Evolutionary conservation across 1,140 invertebrate species (phyloP), one percentile per base, ranked within the genome.

Genomic region (Scaptomyza hsui): DNA sequence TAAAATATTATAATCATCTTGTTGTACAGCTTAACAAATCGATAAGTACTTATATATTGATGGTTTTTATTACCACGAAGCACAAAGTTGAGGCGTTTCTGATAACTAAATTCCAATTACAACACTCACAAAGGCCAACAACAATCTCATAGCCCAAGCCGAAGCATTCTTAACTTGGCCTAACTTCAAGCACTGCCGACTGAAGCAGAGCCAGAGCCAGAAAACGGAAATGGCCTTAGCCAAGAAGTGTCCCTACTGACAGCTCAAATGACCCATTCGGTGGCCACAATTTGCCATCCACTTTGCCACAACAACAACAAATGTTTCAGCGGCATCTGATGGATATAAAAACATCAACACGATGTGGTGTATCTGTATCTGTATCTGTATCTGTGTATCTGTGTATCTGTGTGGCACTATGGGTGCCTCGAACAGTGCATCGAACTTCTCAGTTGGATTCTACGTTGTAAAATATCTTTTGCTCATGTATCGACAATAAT

Each of bases 301-400:
- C 52, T 64, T 29, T 64, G 61, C 53, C 55, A 41, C 21, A 37
- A 63, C 12, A 35, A 12, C 41, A 19, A 51, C 49, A 61, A 51
- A 49, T 49, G 57, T 32, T 5, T 32, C 57, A 69, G 47, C 49
- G 63, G 72, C 81, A 85, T 76, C 76, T 85, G 80, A 80, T 76
- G 67, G 67, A 80, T 60, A 85, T 85, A 86, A 81, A 85, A 81
- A 67, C 77, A 85, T 85, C 81, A 81, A 62, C 80, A 85, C 62
- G 67, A 44, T 63, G 37, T 45, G 39, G 6, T 29, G 4, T 42
- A 29, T 29, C 26, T 29, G 32, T n/a, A 42, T 16, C 15, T 16
- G 12, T 32, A 4, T 19, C 6, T 41, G 18, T 24, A 19, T 24
- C 35, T 55, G n/a, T 55, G 37, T 41, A 16, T 41, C 18, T 37